Percentiles rank a stretch among this genome's conserved stretches.
Evolutionary conservation across 2,888 invertebrate genomes (phyloP).

Genomic region (Pseudococcus viburni): DNA sequence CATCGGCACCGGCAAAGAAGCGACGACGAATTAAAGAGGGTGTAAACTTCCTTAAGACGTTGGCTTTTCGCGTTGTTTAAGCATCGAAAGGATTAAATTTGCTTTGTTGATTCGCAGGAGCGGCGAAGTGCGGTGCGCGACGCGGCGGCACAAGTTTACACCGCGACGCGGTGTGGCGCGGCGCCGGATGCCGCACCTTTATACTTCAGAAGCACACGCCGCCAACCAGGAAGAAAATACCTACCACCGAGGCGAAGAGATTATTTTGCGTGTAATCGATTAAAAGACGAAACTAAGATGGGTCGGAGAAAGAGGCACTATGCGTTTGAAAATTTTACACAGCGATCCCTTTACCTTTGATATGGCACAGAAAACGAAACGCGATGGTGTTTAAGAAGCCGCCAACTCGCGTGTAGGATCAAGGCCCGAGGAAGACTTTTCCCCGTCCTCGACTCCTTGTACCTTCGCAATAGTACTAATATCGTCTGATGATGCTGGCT

Average conservation of each 20-base stretch:
- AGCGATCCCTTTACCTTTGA: neutral
- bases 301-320: neutral
- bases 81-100: slow-evolving; percentile 1
- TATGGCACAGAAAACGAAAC: neutral
- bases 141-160: neutral
- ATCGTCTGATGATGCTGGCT: too few species aligned
- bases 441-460: neutral
- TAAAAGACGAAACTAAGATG: neutral
- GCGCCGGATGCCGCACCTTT: neutral
- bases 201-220: neutral
- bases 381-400: neutral
- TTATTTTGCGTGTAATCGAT: neutral
- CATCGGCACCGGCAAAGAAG: neutral
- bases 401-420: neutral
- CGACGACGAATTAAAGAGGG: neutral
- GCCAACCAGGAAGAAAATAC: neutral
- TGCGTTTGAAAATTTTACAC: neutral
- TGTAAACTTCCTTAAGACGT: slow-evolving; percentile 18
- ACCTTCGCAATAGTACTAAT: too few species aligned
- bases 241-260: neutral
- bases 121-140: neutral
- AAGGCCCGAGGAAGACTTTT: neutral
- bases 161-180: neutral
- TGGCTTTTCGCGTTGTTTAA: slow-evolving; percentile 2
- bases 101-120: neutral